Evolutionary conservation across 2,888 invertebrate genomes (phyloP), one percentile per base, ranked within the genome.

Genomic region (Megamerina dolium): DNA sequence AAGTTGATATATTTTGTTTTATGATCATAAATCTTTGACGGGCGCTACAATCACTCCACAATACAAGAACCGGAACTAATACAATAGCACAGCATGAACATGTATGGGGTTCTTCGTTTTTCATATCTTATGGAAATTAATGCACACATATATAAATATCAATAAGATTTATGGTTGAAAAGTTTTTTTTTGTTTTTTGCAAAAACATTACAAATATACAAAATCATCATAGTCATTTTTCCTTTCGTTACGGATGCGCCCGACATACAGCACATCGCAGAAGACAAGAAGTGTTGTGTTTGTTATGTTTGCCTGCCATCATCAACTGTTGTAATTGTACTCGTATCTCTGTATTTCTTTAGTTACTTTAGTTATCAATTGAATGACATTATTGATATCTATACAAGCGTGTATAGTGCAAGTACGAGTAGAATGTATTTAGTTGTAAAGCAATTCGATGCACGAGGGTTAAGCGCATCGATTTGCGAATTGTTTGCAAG

Each of bases 61-160:
- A 21, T 31, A 46, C 48, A 53, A 54, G 49, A 39, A 52, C 60
- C 64, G 65, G 64, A 65, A 67, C 66, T 53, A 64, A 64, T 56
- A 60, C 55, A 58, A 55, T 63, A 58, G 30, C 10, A n/a, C n/a
- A n/a, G n/a, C n/a, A n/a, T n/a, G n/a, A n/a, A 13, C n/a, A 16
- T 13, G 31, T 14, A 16, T 16, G 31, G 9, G 10, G 31, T 16
- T 31, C 31, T 13, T 31, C n/a, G 4, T 31, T 13, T n/a, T n/a
- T n/a, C n/a, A 20, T 37, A 35, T 13, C 30, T 26, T 37, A n/a
- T 5, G 16, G 27, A 27, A 27, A 27, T 27, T 13, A 27, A 27
- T n/a, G 13, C 27, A 27, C 10, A 27, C n/a, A n/a, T n/a, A n/a
- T n/a, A 26, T 9, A 26, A 26, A 21, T 31, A 44, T 44, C 39